Evolutionary conservation across 2,113 vertebrate species (phyloP).

Genomic region (Chiloscyllium plagiosum): DNA sequence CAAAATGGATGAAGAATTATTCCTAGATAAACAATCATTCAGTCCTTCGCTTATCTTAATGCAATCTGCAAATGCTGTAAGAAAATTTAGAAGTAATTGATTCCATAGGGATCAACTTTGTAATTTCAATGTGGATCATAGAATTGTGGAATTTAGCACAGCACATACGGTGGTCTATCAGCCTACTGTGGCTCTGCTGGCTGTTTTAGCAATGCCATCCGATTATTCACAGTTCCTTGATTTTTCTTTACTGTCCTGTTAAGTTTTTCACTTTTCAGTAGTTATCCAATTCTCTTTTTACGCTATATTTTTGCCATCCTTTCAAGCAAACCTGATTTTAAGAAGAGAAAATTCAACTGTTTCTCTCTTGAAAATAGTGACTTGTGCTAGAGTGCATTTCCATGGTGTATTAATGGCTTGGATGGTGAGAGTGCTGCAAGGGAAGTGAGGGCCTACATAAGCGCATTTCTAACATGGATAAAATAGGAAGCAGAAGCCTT

Average conservation of each 20-base stretch:
- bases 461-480: not conserved
- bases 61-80: not conserved
- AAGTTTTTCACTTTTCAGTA: not conserved
- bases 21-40: not conserved
- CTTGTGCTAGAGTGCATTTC: not conserved
- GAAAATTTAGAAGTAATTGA: not conserved
- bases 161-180: not conserved
- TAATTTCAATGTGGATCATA: not conserved
- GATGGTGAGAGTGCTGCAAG: not conserved
- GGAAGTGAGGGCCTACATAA: not conserved
- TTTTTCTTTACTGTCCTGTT: not conserved
- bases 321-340: not conserved
- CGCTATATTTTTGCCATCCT: not conserved
- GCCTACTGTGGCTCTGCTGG: not conserved
- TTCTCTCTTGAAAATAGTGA: not conserved
- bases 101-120: not conserved
- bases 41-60: not conserved
- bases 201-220: not conserved
- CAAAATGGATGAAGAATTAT: not conserved
- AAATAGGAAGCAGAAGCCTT: not conserved
- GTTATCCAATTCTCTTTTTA: not conserved
- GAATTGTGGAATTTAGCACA: not conserved
- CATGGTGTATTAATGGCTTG: not conserved
- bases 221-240: not conserved
- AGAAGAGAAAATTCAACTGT: not conserved